Evolutionary conservation across 2,797 vertebrate species (phyloP).

Genomic region (Periophthalmus magnuspinnatus): DNA sequence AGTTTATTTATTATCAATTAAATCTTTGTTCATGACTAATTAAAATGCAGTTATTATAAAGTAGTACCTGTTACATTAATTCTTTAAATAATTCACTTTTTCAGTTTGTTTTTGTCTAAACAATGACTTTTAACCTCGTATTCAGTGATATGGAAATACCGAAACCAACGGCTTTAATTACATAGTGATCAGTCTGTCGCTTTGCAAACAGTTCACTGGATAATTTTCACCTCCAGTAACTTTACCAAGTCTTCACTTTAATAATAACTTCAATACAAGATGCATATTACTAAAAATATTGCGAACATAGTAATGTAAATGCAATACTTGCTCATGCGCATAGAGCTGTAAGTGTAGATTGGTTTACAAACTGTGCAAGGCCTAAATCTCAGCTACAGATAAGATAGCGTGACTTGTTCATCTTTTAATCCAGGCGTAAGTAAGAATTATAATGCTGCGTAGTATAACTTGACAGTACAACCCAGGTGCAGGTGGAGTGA

Average conservation of each 20-base stretch:
- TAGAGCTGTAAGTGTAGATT: background rate
- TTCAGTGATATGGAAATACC: too few species aligned
- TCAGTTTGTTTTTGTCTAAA: too few species aligned
- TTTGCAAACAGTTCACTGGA: background rate
- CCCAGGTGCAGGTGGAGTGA: conserved; percentile 37
- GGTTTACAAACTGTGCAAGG: background rate
- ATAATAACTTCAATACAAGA: background rate
- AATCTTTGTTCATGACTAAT: too few species aligned
- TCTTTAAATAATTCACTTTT: too few species aligned
- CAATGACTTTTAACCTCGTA: too few species aligned
- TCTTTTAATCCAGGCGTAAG: background rate
- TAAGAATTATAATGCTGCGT: background rate
- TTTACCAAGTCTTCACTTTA: background rate
- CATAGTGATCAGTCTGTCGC: background rate
- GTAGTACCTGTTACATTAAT: too few species aligned
- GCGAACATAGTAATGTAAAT: background rate
- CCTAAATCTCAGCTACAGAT: background rate
- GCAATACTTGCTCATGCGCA: background rate
- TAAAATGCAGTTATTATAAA: too few species aligned
- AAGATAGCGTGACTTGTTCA: background rate
- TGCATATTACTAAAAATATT: background rate
- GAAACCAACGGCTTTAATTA: too few species aligned
- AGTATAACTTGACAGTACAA: background rate
- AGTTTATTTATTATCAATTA: too few species aligned
- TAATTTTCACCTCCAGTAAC: background rate